Evolutionary conservation across 2,113 vertebrate species (phyloP).

Genomic region (Heterotis niloticus): DNA sequence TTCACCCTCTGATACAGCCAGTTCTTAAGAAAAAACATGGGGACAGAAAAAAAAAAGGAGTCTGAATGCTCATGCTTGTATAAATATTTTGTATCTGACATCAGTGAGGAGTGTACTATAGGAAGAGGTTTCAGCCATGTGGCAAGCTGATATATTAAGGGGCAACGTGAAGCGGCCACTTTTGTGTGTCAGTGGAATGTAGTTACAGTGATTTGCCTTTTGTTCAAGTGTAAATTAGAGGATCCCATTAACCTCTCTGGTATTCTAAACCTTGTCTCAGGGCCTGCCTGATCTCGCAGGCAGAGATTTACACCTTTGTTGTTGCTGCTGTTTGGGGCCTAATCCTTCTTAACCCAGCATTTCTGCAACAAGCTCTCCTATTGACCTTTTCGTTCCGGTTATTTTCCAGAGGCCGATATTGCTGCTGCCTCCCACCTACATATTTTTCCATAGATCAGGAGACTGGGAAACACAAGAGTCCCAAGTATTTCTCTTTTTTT

Average conservation of each 20-base stretch:
- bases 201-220: constrained; percentile 33
- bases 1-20: constrained; percentile 27
- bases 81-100: constrained; percentile 46
- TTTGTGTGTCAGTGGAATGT: constrained; percentile 42
- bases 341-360: constrained; percentile 35
- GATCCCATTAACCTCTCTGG: constrained; percentile 51
- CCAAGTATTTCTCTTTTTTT: constrained; percentile 21
- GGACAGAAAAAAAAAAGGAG: constrained; percentile 26
- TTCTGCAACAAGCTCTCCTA: constrained; percentile 37
- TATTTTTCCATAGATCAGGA: constrained; percentile 46
- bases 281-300: constrained; percentile 49
- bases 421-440: constrained; percentile 34
- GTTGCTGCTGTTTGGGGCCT: constrained; percentile 49
- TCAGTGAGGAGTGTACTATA: constrained; percentile 22
- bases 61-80: constrained; percentile 7
- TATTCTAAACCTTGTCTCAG: constrained; percentile 43
- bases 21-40: constrained; percentile 39
- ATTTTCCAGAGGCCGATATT: constrained; percentile 26
- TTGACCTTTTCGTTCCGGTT: constrained; percentile 30
- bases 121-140: neutral
- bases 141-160: constrained; percentile 14
- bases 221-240: constrained; percentile 43
- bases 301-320: constrained; percentile 50
- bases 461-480: constrained; percentile 28
- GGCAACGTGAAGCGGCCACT: constrained; percentile 26